phyloP scores from a whole-genome alignment of 2,113 vertebrate genomes.

The Syngnathus floridae region DNA sequence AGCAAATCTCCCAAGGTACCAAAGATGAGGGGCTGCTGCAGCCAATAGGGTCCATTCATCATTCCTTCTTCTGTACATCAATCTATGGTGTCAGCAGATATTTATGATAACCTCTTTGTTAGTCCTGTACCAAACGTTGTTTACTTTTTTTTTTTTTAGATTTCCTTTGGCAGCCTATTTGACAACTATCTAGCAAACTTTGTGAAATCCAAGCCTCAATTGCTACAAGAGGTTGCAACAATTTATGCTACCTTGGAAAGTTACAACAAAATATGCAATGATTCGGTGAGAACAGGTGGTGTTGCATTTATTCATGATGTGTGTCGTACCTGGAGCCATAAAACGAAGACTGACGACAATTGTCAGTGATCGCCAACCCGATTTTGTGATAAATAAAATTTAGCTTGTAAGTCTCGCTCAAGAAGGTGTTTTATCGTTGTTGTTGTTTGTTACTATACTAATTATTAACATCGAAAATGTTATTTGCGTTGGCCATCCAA shows the following conservation, averaged over 20 bases:
- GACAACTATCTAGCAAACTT: neutral
- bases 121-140: neutral
- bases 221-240: neutral
- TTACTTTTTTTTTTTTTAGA: neutral
- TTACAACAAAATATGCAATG: neutral
- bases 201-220: neutral
- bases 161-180: neutral
- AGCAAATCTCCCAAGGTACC: neutral
- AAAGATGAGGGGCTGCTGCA: neutral
- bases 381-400: neutral
- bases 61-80: neutral
- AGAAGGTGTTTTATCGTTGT: neutral
- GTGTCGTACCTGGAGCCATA: neutral
- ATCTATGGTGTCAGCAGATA: neutral
- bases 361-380: neutral
- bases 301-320: neutral
- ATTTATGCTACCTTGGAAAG: neutral
- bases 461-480: neutral
- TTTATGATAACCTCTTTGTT: neutral
- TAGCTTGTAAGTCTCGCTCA: neutral
- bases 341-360: no score
- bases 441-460: neutral
- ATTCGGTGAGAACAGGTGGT: slow-evolving; percentile 13
- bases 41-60: neutral
- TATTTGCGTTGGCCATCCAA: neutral